phyloP scores from a whole-genome alignment of 2,888 invertebrate genomes.

The Cordilura impudica region DNA sequence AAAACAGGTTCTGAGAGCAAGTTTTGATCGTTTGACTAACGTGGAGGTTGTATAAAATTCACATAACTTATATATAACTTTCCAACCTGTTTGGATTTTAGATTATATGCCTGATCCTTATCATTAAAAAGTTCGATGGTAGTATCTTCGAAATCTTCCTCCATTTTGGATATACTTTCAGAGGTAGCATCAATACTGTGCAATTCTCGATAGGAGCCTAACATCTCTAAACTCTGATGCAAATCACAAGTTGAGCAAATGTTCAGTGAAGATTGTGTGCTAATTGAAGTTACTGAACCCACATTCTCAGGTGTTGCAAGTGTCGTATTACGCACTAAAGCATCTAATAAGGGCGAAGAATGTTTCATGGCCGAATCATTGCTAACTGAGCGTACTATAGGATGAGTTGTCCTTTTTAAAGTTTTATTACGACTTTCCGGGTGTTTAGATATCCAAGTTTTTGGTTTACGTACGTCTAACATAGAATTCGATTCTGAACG shows the following conservation, averaged over 20 bases:
- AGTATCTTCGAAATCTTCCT: neutral
- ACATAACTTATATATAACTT: neutral
- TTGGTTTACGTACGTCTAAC: constrained; percentile 61
- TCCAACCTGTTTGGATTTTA: neutral
- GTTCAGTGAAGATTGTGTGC: constrained; percentile 71
- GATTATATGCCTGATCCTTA: neutral
- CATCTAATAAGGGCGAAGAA: neutral
- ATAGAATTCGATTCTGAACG: constrained; percentile 59
- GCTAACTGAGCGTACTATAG: constrained; percentile 73
- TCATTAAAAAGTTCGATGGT: neutral
- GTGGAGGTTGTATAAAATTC: neutral
- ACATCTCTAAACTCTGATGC: constrained; percentile 5
- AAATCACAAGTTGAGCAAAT: constrained; percentile 59
- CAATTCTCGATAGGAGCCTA: constrained; percentile 1
- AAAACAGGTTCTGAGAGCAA: no score
- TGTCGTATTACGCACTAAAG: neutral
- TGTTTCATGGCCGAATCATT: constrained; percentile 69
- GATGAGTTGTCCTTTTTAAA: constrained; percentile 55
- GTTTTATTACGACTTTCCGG: constrained; percentile 16
- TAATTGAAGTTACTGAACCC: constrained; percentile 64
- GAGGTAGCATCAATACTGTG: neutral
- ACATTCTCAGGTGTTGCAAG: constrained; percentile 31
- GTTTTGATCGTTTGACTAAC: no score
- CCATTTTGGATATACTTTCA: neutral
- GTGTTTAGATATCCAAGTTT: constrained; percentile 47